phyloP scores from a whole-genome alignment of 1,140 invertebrate species.

The Penaeus japonicus region DNA sequence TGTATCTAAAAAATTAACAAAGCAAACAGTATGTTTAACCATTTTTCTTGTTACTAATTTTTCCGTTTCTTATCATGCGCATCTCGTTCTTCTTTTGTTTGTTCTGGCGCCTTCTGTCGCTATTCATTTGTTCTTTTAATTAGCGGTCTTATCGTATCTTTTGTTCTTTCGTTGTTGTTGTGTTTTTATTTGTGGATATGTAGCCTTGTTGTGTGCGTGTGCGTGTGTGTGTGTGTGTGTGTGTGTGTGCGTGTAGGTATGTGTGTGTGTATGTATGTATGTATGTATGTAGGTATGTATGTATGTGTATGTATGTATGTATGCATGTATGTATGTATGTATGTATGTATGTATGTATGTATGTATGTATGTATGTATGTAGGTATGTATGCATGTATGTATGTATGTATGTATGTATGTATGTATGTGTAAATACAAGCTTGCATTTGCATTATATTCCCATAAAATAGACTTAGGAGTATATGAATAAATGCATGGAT shows the following conservation, averaged over 20 bases:
- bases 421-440: not conserved
- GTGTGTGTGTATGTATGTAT: not conserved
- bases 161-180: too few species aligned
- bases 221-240: not conserved
- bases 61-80: too few species aligned
- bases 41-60: too few species aligned
- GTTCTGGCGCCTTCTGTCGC: too few species aligned
- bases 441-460: not conserved
- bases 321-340: not conserved
- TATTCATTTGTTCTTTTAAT: too few species aligned
- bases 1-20: too few species aligned
- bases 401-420: not conserved
- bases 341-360: not conserved
- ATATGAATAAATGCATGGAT: not conserved
- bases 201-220: not conserved
- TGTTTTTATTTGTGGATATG: too few species aligned
- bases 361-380: not conserved
- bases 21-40: too few species aligned
- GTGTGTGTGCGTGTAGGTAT: not conserved
- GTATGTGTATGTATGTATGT: not conserved
- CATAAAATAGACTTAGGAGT: not conserved
- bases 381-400: not conserved
- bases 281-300: too few species aligned
- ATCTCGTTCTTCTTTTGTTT: too few species aligned
- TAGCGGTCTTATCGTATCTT: too few species aligned